These are phyloP conservation scores for Branchipolynoe longqiensis DNA, from an alignment of 2,888 invertebrate species.

Conservation along the genomic window DNA sequence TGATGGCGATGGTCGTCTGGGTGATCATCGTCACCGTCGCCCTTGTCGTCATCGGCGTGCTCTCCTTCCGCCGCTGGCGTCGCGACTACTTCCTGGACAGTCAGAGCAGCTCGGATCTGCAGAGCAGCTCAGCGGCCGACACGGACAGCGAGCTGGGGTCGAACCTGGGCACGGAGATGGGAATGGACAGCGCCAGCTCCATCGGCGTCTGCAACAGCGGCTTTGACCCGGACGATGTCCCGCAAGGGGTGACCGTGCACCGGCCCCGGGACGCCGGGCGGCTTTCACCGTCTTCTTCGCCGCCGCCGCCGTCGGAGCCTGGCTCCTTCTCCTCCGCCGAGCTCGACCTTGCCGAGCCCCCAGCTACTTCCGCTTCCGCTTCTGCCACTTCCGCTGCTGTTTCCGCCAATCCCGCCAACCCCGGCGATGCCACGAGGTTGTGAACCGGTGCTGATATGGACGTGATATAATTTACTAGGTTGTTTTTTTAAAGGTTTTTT, in stretches of 20 bases:
- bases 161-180: slow-evolving; percentile 48
- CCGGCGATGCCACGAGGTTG: slow-evolving; percentile 35
- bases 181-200: slow-evolving; percentile 49
- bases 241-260: slow-evolving; percentile 33
- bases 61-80: slow-evolving; percentile 65
- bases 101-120: slow-evolving; percentile 22
- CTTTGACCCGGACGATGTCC: slow-evolving; percentile 12
- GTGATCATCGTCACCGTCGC: slow-evolving; percentile 65
- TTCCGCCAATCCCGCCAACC: too few species aligned
- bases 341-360: neutral
- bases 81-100: slow-evolving; percentile 49
- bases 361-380: neutral
- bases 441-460: slow-evolving; percentile 39
- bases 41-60: slow-evolving; percentile 60
- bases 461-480: slow-evolving; percentile 28
- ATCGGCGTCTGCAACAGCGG: slow-evolving; percentile 24
- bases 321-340: neutral
- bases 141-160: slow-evolving; percentile 47
- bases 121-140: slow-evolving; percentile 26
- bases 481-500: neutral
- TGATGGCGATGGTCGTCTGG: slow-evolving; percentile 64
- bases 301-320: too few species aligned
- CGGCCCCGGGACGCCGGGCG: neutral
- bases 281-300: neutral
- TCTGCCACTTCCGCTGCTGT: neutral